phyloP scores from a whole-genome alignment of 2,113 vertebrate genomes.

The Enhydra lutris region DNA sequence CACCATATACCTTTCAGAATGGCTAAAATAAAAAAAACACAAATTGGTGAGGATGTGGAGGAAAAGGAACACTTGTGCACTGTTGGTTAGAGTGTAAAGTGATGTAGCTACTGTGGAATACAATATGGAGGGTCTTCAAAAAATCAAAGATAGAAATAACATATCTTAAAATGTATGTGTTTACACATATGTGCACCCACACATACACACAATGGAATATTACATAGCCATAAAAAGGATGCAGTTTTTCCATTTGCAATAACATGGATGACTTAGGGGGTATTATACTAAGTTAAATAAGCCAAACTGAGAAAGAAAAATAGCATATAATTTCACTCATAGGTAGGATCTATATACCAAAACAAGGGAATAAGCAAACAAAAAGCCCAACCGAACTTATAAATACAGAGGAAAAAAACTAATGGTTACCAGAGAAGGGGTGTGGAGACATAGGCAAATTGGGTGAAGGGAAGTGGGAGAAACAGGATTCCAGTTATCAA shows the following conservation, averaged over 20 bases:
- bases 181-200: neutral
- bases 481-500: neutral
- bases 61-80: neutral
- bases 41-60: neutral
- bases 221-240: neutral
- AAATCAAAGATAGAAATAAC: neutral
- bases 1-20: neutral
- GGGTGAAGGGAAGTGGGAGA: neutral
- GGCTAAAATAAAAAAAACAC: neutral
- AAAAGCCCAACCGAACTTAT: neutral
- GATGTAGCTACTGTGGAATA: neutral
- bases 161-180: neutral
- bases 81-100: neutral
- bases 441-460: neutral
- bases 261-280: neutral
- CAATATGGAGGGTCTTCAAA: neutral
- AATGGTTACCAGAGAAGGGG: neutral
- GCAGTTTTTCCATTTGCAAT: neutral
- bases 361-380: neutral
- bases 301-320: neutral
- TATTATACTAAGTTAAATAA: neutral
- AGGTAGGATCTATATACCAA: neutral
- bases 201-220: neutral
- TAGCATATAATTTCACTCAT: neutral
- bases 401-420: neutral